Conservation (phyloP, 2,797 vertebrate genomes). For the Coendou prehensilis region DNA sequence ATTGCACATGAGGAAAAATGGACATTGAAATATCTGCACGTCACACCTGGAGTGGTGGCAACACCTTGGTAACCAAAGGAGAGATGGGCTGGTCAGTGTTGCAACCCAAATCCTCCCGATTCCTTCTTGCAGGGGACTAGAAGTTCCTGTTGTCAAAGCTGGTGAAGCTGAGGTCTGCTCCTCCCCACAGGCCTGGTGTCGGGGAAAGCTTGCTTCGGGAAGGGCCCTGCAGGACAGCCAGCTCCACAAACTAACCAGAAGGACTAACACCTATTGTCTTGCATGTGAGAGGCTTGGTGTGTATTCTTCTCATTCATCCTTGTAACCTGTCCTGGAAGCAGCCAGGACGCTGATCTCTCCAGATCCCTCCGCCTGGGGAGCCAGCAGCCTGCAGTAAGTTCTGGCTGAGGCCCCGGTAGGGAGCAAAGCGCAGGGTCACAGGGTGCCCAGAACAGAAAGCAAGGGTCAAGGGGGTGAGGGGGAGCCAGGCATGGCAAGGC, state of each 20-base stretch:
- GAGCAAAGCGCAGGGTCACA: neutral
- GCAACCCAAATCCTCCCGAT: neutral
- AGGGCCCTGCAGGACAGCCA: neutral
- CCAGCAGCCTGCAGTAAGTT: neutral
- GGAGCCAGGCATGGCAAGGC: neutral
- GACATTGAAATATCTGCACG: neutral
- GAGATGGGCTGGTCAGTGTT: neutral
- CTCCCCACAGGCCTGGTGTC: neutral
- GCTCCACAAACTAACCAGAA: neutral
- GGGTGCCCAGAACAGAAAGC: neutral
- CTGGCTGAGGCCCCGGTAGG: neutral
- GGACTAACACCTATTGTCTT: fast-evolving
- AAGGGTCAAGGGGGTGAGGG: fast-evolving
- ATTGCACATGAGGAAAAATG: fast-evolving
- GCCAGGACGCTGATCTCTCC: neutral
- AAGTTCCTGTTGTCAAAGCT: neutral
- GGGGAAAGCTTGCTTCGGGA: too few species aligned
- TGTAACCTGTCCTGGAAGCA: neutral
- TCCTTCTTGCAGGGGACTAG: neutral
- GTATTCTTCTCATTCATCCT: neutral
- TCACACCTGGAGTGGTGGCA: neutral
- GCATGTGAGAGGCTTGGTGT: neutral
- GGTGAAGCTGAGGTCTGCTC: neutral
- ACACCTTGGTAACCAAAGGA: neutral
- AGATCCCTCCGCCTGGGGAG: neutral